Evolutionary conservation across 2,888 invertebrate species (phyloP).

Genomic region (Perithous albicinctus): DNA sequence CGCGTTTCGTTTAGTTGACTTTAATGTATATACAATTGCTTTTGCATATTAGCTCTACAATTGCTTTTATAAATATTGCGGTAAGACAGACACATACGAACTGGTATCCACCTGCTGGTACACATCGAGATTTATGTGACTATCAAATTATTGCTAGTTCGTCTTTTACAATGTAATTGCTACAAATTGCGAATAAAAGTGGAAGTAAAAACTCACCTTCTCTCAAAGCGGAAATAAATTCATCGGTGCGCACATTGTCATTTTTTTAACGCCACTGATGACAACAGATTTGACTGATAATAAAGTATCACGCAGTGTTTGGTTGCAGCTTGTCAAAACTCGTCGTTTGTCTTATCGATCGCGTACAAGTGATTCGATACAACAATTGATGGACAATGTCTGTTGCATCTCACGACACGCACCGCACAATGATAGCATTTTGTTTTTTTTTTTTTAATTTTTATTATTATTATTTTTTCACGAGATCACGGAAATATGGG

Average conservation of each 20-base stretch:
- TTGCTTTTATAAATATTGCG: constrained; percentile 1
- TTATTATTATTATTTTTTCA: no score
- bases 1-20: constrained; percentile 15
- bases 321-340: constrained; percentile 26
- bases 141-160: neutral
- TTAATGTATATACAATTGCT: neutral
- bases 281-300: neutral
- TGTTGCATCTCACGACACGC: constrained; percentile 36
- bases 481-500: constrained; percentile 8
- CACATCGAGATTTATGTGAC: no score
- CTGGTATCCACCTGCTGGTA: neutral
- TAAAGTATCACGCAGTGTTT: neutral
- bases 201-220: constrained; percentile 9
- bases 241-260: neutral
- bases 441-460: no score
- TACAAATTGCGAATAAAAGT: neutral
- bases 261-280: neutral
- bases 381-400: constrained; percentile 9
- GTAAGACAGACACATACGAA: neutral
- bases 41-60: no score
- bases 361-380: neutral
- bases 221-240: neutral
- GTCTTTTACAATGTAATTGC: neutral
- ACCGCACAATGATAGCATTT: constrained; percentile 45
- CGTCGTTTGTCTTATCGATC: constrained; percentile 10